These are phyloP conservation scores for Ectropis crepuscularia DNA, from an alignment of 2,888 invertebrate genomes.

Conservation along the genomic window DNA sequence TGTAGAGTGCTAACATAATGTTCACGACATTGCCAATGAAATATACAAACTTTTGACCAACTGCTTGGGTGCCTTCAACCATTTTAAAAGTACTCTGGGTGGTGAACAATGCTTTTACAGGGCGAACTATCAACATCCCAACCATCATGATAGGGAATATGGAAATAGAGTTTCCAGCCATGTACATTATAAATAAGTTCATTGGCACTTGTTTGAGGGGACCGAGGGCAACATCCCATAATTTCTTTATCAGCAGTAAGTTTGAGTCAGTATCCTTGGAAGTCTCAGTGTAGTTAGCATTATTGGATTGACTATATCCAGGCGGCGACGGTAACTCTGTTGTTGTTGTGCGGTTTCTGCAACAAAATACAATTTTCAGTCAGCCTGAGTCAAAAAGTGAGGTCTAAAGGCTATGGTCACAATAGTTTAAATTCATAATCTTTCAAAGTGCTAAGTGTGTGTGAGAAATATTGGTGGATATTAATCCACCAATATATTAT, in stretches of 20 bases:
- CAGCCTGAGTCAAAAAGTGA: not conserved
- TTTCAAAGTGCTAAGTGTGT: too few relatives aligned
- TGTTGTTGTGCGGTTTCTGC: slow-evolving; percentile 59
- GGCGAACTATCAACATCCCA: slow-evolving; percentile 98
- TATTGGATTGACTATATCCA: slow-evolving; percentile 91
- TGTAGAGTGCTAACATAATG: slow-evolving; percentile 96
- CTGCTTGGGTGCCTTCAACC: slow-evolving; percentile 96
- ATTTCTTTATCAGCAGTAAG: slow-evolving; percentile 95
- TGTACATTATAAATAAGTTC: slow-evolving; percentile 99
- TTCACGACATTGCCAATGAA: slow-evolving; percentile 97
- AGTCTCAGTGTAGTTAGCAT: slow-evolving; percentile 90
- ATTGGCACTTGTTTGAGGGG: slow-evolving; percentile 99
- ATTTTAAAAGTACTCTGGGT: slow-evolving; percentile 96
- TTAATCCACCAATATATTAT: too few relatives aligned
- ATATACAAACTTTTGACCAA: slow-evolving; percentile 96
- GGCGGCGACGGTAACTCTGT: slow-evolving; percentile 91
- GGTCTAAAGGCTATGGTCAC: not conserved
- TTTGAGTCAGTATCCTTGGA: slow-evolving; percentile 93
- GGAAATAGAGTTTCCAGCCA: slow-evolving; percentile 99
- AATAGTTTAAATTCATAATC: too few relatives aligned
- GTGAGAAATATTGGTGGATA: too few relatives aligned
- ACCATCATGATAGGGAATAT: slow-evolving; percentile 99
- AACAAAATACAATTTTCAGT: slow-evolving; percentile 28
- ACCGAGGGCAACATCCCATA: slow-evolving; percentile 98
- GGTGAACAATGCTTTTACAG: slow-evolving; percentile 97